Evolutionary conservation across 2,888 invertebrate genomes (phyloP).

Genomic region (Tenthredo notha): DNA sequence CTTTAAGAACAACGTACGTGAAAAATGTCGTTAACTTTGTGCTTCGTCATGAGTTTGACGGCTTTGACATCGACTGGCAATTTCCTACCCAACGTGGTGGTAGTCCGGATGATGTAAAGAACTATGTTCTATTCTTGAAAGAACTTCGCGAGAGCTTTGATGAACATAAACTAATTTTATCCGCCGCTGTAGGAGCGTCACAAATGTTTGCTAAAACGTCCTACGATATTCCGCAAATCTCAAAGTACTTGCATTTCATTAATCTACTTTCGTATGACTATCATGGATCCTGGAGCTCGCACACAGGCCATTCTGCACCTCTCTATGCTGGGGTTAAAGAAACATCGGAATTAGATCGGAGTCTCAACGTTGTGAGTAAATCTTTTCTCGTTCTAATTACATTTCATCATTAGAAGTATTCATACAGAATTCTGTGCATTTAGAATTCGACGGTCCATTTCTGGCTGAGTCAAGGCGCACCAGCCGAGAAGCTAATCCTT

Average conservation of each 20-base stretch:
- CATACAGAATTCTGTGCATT: background rate
- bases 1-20: slow-evolving; percentile 80
- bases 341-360: slow-evolving; percentile 62
- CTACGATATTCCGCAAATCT: slow-evolving; percentile 82
- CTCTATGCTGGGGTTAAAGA: slow-evolving; percentile 78
- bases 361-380: slow-evolving; percentile 79
- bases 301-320: slow-evolving; percentile 85
- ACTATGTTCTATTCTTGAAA: slow-evolving; percentile 77
- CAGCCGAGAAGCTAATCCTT: too few species aligned
- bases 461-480: background rate
- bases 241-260: slow-evolving; percentile 84
- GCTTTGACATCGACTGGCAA: slow-evolving; percentile 81
- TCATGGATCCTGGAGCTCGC: slow-evolving; percentile 84
- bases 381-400: background rate
- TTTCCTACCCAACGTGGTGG: slow-evolving; percentile 6
- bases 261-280: slow-evolving; percentile 89
- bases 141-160: slow-evolving; percentile 82
- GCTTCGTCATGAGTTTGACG: slow-evolving; percentile 83
- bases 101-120: background rate
- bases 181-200: slow-evolving; percentile 83
- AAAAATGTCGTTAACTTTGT: slow-evolving; percentile 81
- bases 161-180: slow-evolving; percentile 80
- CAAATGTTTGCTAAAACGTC: slow-evolving; percentile 79
- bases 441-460: background rate
- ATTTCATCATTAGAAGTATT: slow-evolving; percentile 36